Percentiles rank a stretch among this genome's conserved stretches.
These are phyloP conservation scores for Atopsyche davidsoni DNA, from an alignment of 1,140 invertebrate genomes.

Conservation along the genomic window DNA sequence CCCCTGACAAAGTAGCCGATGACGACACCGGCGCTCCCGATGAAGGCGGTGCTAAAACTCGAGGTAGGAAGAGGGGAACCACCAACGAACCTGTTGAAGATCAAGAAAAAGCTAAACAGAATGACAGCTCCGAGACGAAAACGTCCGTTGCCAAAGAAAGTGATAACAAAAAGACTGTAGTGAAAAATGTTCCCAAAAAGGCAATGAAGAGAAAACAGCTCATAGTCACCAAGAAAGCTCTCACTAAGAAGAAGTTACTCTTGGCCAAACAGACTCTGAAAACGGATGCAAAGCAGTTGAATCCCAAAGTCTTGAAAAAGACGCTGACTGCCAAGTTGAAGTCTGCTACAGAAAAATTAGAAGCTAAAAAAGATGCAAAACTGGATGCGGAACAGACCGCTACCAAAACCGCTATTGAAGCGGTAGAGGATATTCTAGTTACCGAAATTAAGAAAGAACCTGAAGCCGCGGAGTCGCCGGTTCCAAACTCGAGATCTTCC, in stretches of 20 bases:
- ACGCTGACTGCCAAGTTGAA: slow-evolving; percentile 18
- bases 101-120: slow-evolving; percentile 35
- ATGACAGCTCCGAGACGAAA: slow-evolving; percentile 34
- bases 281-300: slow-evolving; percentile 36
- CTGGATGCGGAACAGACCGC: slow-evolving; percentile 34
- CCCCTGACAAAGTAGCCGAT: neutral
- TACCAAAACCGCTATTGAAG: slow-evolving; percentile 34
- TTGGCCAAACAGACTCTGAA: slow-evolving; percentile 37
- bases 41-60: slow-evolving; percentile 5
- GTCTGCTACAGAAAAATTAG: slow-evolving; percentile 19
- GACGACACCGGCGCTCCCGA: slow-evolving; percentile 1
- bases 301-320: slow-evolving; percentile 16
- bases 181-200: slow-evolving; percentile 15
- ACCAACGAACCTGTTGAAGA: slow-evolving; percentile 41
- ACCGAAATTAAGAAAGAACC: slow-evolving; percentile 46
- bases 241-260: slow-evolving; percentile 41
- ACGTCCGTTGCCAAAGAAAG: slow-evolving; percentile 37
- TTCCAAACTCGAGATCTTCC: slow-evolving; percentile 38
- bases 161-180: slow-evolving; percentile 31
- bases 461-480: slow-evolving; percentile 12
- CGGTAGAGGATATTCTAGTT: slow-evolving; percentile 36
- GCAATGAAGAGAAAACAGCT: slow-evolving; percentile 21
- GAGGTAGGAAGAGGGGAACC: slow-evolving; percentile 37
- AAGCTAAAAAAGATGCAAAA: slow-evolving; percentile 26
- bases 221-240: slow-evolving; percentile 40